Base-by-base conservation (phyloP, 2,797 vertebrate species). In the Sciurus carolinensis region DNA sequence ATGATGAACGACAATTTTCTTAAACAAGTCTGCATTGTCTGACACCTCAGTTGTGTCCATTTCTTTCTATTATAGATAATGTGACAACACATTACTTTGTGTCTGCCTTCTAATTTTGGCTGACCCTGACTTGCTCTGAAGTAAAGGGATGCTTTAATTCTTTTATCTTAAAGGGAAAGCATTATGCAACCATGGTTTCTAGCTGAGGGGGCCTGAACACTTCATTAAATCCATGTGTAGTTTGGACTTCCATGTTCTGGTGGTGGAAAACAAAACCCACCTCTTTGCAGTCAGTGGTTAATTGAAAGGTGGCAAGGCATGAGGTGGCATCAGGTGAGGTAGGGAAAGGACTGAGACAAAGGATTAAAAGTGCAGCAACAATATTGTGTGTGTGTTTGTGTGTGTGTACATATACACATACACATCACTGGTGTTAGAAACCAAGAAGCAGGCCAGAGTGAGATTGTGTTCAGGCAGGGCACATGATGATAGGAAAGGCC, bases 71-170 rank as follows among this genome's bases (percentile, higher is more conserved):
- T 90, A 95, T 18, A 64, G 39, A 87, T 89, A 95, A 96, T 67
- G 73, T 92, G 42, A 39, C 73, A 85, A 82, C 44, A 64, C 71
- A 94, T 95, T 72, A 83, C 52, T 92, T 87, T 69, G 36, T 86
- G 64, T 71, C 52, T 96, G 64, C 62, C 57, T 79, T 97, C 73
- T 72, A 89, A 89, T 86, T 95, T 96, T 75, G 52, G 62, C 87
- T 94, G 83, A 91, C n/a, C 17, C n/a, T 93, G 79, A 66, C 36
- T 94, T 88, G 26, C 39, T 95, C 76, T 90, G 71, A 95, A 95
- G 28, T 90, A 91, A 90, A 83, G 36, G 44, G 12, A 15, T 94
- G 42, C 11, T 33, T 69, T 95, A 87, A 62, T 84, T 91, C 83
- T 85, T 26, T 92, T 13, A 33, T 83, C 15, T 88, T 84, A 82